Base-by-base conservation (phyloP, 2,113 vertebrate genomes). In the Asarcornis scutulata region DNA sequence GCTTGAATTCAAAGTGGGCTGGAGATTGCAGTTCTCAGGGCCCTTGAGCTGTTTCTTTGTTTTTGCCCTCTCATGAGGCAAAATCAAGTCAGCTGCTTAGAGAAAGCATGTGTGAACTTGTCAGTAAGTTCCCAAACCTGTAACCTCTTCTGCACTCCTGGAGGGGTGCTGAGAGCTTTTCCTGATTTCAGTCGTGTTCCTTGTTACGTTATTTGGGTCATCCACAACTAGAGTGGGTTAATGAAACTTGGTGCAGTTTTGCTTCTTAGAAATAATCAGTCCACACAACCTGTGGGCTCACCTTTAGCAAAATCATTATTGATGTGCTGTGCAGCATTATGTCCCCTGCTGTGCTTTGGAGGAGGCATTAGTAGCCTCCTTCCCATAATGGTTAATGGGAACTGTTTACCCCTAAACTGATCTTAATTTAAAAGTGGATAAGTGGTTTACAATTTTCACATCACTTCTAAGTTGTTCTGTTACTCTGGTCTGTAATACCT, bases 71-170 rank as follows among this genome's bases (percentile, higher is more conserved):
- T 86, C 7, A 6, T 25, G 46, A 76, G 60, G 18, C 16, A 29
- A 32, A 71, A 38, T 25, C 7, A 2, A 11, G 7, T 26, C 36
- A 59, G 27, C 11, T 66, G 6, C 21, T 77, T 48, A 27, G 17
- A 38, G 63, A 77, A 82, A 73, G 40, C 17, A 1, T 3, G 3
- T 12, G 11, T 44, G 34, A n/a, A 58, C 9, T 23, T 64, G 38
- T 22, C 27, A 86, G 22, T n/a, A 40, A 7, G 13, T 74, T 89
- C 50, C n/a, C 13, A 25, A 58, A 88, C 17, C 26, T 34, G 2
- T 31, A 0, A 0, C 60, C 0, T n/a, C 64, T 88, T 86, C 36
- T 14, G 8, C 4, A 5, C 0, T 44, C 9, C 3, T 5, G 42
- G 21, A 69, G 36, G 34, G 46, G 10, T 22, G 31, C 11, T 79